These are phyloP conservation scores for Acleris emargana DNA, from an alignment of 2,888 invertebrate genomes.

Conservation along the genomic window DNA sequence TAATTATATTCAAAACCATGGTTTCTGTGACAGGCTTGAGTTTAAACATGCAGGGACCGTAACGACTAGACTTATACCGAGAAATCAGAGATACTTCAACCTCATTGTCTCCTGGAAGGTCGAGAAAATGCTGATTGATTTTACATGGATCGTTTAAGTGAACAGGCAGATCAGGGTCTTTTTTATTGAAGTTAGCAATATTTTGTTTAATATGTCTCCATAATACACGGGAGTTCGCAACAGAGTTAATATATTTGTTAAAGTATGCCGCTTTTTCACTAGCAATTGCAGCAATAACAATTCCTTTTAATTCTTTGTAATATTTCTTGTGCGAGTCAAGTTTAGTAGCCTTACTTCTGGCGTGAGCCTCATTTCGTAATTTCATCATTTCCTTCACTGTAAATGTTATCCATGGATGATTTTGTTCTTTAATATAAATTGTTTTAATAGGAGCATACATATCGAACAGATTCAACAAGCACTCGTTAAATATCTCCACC, in stretches of 20 bases:
- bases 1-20: conserved; percentile 1
- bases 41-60: background rate
- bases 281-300: no score
- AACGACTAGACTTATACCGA: conserved; percentile 1
- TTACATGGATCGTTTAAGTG: conserved; percentile 19
- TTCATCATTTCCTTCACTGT: conserved; percentile 3
- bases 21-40: conserved; percentile 2
- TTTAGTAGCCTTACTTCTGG: no score
- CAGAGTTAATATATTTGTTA: background rate
- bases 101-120: conserved; percentile 4
- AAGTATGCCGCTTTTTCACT: conserved; percentile 3
- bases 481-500: no score
- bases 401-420: background rate
- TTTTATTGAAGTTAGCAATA: background rate
- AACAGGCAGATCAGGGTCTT: conserved; percentile 16
- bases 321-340: no score
- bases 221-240: background rate
- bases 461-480: no score
- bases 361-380: background rate
- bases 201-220: conserved; percentile 35
- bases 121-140: conserved; percentile 30
- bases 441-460: background rate
- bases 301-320: no score
- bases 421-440: background rate
- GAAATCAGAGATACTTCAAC: conserved; percentile 3